phyloP scores from a whole-genome alignment of 2,888 invertebrate genomes.

The Trilocha varians region DNA sequence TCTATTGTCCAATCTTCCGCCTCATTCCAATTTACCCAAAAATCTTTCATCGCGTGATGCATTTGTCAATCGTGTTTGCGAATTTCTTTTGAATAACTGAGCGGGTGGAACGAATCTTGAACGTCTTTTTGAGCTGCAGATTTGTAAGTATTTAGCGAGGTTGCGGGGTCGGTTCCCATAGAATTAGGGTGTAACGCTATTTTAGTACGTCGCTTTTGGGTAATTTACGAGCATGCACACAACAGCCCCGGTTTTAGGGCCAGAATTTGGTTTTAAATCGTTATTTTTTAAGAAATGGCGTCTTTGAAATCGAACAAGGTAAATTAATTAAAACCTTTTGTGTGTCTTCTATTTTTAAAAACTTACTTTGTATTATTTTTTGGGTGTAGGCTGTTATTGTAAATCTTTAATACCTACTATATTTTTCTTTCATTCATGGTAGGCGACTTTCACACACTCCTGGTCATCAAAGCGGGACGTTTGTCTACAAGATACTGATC shows the following conservation, averaged over 20 bases:
- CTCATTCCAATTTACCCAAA: constrained; percentile 48
- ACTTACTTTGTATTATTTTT: no score
- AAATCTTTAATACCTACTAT: background rate
- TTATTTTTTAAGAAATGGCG: constrained; percentile 54
- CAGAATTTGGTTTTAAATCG: constrained; percentile 52
- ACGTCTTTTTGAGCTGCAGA: constrained; percentile 45
- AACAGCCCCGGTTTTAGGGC: constrained; percentile 53
- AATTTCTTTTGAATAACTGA: constrained; percentile 57
- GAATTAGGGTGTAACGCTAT: constrained; percentile 68
- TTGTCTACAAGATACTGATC: constrained; percentile 21
- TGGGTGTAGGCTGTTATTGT: background rate
- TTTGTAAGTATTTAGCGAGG: constrained; percentile 63
- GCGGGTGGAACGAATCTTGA: constrained; percentile 58
- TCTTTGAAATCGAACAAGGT: no score
- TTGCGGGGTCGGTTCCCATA: constrained; percentile 60
- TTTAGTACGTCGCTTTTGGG: constrained; percentile 61
- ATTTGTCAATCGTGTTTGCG: constrained; percentile 52
- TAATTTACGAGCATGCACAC: constrained; percentile 64
- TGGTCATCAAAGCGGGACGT: constrained; percentile 6
- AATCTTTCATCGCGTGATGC: constrained; percentile 51
- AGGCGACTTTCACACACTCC: constrained; percentile 7
- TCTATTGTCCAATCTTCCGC: constrained; percentile 44
- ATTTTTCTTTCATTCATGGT: constrained; percentile 35
- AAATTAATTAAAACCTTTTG: no score
- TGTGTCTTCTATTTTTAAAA: no score